Evolutionary conservation across 2,797 vertebrate species (phyloP), one percentile per base, ranked within the genome.

Genomic region (Acrossocheilus wenchowensis): DNA sequence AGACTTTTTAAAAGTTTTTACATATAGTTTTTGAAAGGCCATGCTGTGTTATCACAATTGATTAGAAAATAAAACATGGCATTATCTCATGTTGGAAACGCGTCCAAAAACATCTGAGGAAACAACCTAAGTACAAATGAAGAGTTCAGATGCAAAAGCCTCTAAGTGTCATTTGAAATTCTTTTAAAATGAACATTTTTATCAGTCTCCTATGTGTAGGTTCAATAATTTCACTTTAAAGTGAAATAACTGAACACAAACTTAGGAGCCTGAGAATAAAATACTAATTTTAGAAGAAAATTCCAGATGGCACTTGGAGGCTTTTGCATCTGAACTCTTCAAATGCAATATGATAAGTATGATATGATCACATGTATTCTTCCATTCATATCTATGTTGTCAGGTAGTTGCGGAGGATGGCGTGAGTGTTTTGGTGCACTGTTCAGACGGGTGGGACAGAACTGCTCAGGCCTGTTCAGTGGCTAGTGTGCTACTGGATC

Each of bases 361-460:
- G 23, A 30, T 5, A 64, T 45, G 26, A 45, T 48, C 15, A 64
- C 39, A 2, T 43, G 39, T 21, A 30, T 80, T 64, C 9, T 34
- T 80, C 15, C 26, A 12, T 64, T 43, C n/a, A 14, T 80, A 89
- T 92, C 84, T 91, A 77, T 85, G 50, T 89, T 83, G 90, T 48
- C 91, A 99, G 98, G 97, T 97, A 2, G 95, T 99, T 84, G 95
- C 97, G 8, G 97, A 99, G 91, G 98, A 99, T 91, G 98, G 97
- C 2, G 91, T 97, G 81, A 99, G 98, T 78, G 98, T 99, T 84
- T 92, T 99, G 83, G 98, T 99, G n/a, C 98, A 99, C 94, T 99
- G 98, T 88, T 99, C 98, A 0, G 98, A 99, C 5, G 98, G 98
- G 86, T 99, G 98, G 98, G 98, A 99, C 94, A 91, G 98, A 78